These are phyloP conservation scores for Nycteola revayana DNA, from an alignment of 2,888 invertebrate species.

Conservation along the genomic window DNA sequence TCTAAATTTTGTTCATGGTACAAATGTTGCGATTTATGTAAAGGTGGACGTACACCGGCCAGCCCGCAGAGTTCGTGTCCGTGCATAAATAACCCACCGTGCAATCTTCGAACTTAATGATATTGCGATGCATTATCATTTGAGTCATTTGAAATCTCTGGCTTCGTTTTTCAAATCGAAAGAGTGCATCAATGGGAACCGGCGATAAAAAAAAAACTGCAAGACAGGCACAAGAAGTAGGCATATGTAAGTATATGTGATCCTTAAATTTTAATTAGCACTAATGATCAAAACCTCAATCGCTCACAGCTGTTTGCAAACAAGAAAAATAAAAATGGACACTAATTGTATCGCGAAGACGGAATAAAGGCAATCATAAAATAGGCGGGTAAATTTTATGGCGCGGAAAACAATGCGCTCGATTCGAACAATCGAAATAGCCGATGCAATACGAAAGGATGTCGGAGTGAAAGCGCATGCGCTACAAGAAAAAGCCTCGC, in stretches of 20 bases:
- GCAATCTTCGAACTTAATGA: constrained; percentile 63
- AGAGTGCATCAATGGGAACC: neutral
- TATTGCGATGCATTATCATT: constrained; percentile 59
- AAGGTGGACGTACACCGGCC: constrained; percentile 44
- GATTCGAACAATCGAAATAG: constrained; percentile 66
- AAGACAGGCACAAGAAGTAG: too few species aligned
- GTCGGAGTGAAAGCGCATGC: constrained; percentile 65
- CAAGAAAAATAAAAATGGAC: constrained; percentile 40
- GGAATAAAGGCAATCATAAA: constrained; percentile 58
- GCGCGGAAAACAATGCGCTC: constrained; percentile 68
- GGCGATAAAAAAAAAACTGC: too few species aligned
- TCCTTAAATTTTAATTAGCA: too few species aligned
- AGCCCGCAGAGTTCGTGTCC: constrained; percentile 38
- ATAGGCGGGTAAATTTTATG: constrained; percentile 61
- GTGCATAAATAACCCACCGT: constrained; percentile 58
- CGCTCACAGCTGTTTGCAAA: constrained; percentile 27
- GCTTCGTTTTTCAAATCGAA: constrained; percentile 44
- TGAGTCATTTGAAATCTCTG: constrained; percentile 51
- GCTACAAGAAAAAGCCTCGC: constrained; percentile 69
- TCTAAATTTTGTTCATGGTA: constrained; percentile 37
- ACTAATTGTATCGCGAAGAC: constrained; percentile 46
- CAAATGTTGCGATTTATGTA: constrained; percentile 41
- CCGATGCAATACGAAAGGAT: constrained; percentile 58
- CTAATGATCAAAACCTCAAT: constrained; percentile 30
- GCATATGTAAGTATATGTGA: too few species aligned